Percentiles rank a stretch among this genome's conserved stretches.
Evolutionary conservation across 2,888 invertebrate species (phyloP).

Genomic region (Laspeyria flexula): DNA sequence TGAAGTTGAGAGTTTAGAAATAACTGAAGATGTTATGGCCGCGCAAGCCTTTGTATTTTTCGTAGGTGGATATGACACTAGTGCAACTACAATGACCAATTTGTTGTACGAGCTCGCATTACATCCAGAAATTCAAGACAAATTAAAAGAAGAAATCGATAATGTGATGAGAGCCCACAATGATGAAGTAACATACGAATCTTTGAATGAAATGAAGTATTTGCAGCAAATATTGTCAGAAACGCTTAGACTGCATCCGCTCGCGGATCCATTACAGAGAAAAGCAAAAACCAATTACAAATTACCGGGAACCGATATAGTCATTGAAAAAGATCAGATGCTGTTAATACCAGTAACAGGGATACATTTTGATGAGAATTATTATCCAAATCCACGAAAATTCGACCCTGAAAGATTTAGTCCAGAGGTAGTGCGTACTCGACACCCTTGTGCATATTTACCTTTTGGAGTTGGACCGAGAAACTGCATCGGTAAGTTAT

Average conservation of each 20-base stretch:
- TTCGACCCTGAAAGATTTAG: conserved; percentile 78
- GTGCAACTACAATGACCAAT: conserved; percentile 67
- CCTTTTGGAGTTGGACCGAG: conserved; percentile 74
- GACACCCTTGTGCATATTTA: conserved; percentile 63
- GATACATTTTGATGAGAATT: conserved; percentile 68
- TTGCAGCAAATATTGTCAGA: conserved; percentile 63
- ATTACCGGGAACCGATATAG: conserved; percentile 60
- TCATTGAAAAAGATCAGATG: conserved; percentile 57
- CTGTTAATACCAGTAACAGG: conserved; percentile 58
- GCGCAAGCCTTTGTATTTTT: conserved; percentile 76
- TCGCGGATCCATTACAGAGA: conserved; percentile 65
- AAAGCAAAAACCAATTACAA: conserved; percentile 57
- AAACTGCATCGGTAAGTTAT: conserved; percentile 68
- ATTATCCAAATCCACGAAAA: conserved; percentile 69
- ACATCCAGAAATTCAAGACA: conserved; percentile 66
- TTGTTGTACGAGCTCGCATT: conserved; percentile 63
- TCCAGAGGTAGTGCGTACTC: conserved; percentile 50
- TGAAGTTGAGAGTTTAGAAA: conserved; percentile 38
- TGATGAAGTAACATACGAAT: conserved; percentile 64
- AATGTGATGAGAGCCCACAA: conserved; percentile 50
- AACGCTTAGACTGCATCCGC: conserved; percentile 73
- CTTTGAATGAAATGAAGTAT: conserved; percentile 64
- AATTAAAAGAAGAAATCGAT: conserved; percentile 57
- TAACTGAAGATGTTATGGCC: conserved; percentile 60
- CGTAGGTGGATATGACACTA: conserved; percentile 75